phyloP scores from a whole-genome alignment of 2,113 vertebrate species.

The Nematolebias whitei region DNA sequence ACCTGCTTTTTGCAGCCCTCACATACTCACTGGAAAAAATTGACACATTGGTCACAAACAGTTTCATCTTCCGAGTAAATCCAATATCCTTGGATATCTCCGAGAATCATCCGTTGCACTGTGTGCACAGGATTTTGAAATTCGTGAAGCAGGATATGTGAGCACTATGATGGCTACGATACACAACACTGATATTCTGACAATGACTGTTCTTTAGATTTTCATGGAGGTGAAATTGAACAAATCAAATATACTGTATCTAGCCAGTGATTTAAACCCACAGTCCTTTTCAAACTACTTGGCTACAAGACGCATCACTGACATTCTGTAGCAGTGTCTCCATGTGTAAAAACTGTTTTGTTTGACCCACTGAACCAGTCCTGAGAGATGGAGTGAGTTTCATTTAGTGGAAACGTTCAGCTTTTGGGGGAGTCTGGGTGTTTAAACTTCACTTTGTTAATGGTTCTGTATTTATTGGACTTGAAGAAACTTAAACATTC shows the following conservation, averaged over 20 bases:
- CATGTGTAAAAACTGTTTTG: conserved; percentile 60
- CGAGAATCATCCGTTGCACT: conserved; percentile 68
- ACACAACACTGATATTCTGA: conserved; percentile 73
- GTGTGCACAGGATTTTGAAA: conserved; percentile 65
- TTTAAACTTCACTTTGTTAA: conserved; percentile 38
- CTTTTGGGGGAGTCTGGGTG: conserved; percentile 34
- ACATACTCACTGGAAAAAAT: conserved; percentile 61
- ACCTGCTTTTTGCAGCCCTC: conserved; percentile 23
- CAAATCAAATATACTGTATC: conserved; percentile 74
- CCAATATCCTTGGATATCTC: conserved; percentile 77
- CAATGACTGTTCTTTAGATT: conserved; percentile 61
- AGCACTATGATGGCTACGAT: conserved; percentile 66
- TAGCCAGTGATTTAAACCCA: conserved; percentile 73
- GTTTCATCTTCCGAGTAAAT: conserved; percentile 71
- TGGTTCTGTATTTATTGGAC: conserved; percentile 40
- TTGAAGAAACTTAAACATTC: conserved; percentile 57
- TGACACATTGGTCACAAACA: conserved; percentile 74
- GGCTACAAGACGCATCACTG: conserved; percentile 67
- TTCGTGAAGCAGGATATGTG: conserved; percentile 69
- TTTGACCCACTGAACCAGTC: conserved; percentile 51
- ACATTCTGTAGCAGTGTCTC: conserved; percentile 61
- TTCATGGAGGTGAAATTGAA: conserved; percentile 70
- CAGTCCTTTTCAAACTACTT: conserved; percentile 73
- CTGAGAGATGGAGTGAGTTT: conserved; percentile 50
- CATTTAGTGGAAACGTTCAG: conserved; percentile 50